Evolutionary conservation across 2,797 vertebrate genomes (phyloP), one percentile per base, ranked within the genome.

Genomic region (Thripadectes ignobilis): DNA sequence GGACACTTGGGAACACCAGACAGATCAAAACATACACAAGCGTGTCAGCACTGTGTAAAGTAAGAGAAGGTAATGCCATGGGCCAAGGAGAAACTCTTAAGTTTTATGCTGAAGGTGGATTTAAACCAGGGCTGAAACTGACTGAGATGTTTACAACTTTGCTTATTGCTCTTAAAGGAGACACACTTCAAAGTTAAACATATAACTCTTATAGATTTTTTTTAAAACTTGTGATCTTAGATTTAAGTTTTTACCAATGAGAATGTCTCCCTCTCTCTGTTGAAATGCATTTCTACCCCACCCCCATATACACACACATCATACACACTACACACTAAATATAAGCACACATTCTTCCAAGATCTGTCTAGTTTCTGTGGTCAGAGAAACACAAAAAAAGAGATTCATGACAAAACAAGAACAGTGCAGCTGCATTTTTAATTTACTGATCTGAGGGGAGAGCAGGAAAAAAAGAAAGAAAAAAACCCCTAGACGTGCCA

Each of bases 321-420:
- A 65, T 2, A n/a, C 19, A 63, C 10, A 66, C 0, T 14, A 65
- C 1, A 51, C 39, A 73, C 58, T 86, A 93, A 92, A 81, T 52
- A 84, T 1, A 82, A 52, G 48, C 63, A 85, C 51, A 55, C 51
- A 54, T 17, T 89, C 68, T 88, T 92, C 80, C 88, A 95, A 95
- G 90, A 81, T 88, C 73, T 94, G 39, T 90, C 48, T 86, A 43
- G 74, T 94, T 96, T 91, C 86, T 92, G 94, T 80, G 84, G 89
- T 94, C 91, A 90, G 51, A 83, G 21, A 58, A 34, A 65, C 68
- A 76, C 43, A 94, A 77, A 79, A 79, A 62, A 86, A 89, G 48
- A 95, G 41, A 85, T 65, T 79, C 63, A 79, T 5, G 36, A 67
- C 77, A 85, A 95, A 95, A 74, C 54, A 92, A 63, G 80, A 95